Conservation (phyloP, 2,113 vertebrate species). For the Acrocephalus kingi region DNA sequence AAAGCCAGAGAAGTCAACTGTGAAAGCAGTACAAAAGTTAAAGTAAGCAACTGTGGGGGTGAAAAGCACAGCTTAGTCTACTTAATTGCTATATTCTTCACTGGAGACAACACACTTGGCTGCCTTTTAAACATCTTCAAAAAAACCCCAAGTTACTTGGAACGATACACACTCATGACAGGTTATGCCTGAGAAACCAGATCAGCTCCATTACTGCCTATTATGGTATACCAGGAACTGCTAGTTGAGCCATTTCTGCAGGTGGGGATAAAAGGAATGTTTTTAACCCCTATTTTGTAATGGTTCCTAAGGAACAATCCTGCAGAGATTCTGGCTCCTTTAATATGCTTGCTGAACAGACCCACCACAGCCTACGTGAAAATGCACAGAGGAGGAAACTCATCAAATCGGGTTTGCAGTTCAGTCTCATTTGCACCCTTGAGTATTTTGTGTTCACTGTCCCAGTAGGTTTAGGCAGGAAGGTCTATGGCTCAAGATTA, state of each 20-base stretch:
- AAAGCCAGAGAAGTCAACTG: constrained; percentile 21
- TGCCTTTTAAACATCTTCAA: constrained; percentile 13
- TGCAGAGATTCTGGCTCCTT: neutral
- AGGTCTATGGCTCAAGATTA: neutral
- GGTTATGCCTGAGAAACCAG: constrained; percentile 52
- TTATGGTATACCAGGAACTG: constrained; percentile 30
- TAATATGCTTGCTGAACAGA: neutral
- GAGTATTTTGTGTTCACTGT: neutral
- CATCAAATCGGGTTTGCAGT: neutral
- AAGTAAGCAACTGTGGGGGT: constrained; percentile 30
- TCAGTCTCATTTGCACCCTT: neutral
- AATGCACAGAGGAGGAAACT: neutral
- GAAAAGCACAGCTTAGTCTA: neutral
- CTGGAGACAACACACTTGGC: constrained; percentile 13
- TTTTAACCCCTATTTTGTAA: constrained; percentile 32
- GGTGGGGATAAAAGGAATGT: constrained; percentile 18
- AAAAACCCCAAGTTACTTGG: constrained; percentile 8
- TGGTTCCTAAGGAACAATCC: neutral
- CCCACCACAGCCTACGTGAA: neutral
- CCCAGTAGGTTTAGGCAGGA: neutral
- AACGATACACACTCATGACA: constrained; percentile 17
- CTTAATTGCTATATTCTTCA: constrained; percentile 12
- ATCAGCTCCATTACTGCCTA: constrained; percentile 24
- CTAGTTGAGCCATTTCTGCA: constrained; percentile 37
- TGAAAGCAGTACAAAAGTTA: constrained; percentile 28